A percentile compares a stretch with the other conserved stretches of the same genome.
Conservation (phyloP, 2,888 invertebrate species). For the Nemapogon koenigi region DNA sequence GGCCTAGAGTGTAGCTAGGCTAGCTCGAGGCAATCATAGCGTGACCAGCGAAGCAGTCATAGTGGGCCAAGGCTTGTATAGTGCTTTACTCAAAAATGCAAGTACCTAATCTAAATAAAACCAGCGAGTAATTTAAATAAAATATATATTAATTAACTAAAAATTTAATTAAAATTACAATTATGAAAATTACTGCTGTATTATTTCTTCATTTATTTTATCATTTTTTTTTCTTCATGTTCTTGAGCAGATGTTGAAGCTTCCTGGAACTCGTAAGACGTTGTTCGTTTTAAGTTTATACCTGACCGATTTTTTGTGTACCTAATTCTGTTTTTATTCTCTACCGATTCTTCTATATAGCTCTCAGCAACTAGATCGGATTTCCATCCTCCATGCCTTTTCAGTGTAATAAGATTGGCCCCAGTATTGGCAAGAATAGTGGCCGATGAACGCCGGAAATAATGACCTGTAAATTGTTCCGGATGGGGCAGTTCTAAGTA, state of each 20-base stretch:
- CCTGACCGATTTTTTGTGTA: conserved; percentile 1
- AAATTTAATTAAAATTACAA: neutral
- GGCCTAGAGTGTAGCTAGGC: too few species aligned
- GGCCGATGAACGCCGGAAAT: conserved; percentile 16
- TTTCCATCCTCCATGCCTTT: conserved; percentile 16
- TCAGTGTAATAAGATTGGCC: conserved; percentile 11
- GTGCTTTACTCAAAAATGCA: conserved; percentile 1
- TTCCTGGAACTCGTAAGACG: conserved; percentile 4
- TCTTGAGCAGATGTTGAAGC: conserved; percentile 5
- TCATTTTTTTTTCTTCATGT: conserved; percentile 4
- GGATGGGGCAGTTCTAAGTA: too few species aligned
- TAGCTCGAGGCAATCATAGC: too few species aligned
- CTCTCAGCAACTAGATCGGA: conserved; percentile 13
- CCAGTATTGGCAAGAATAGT: conserved; percentile 13
- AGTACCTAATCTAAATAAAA: conserved; percentile 3
- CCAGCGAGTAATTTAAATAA: too few species aligned
- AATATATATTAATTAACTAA: neutral
- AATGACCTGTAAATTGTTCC: conserved; percentile 16
- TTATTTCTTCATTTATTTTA: conserved; percentile 1
- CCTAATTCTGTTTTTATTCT: conserved; percentile 12
- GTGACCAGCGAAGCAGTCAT: conserved; percentile 5
- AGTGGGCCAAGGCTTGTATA: conserved; percentile 5
- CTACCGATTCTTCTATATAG: conserved; percentile 14
- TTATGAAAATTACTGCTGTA: neutral
- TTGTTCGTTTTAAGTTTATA: conserved; percentile 11